These are phyloP conservation scores for Threskiornis aethiopicus DNA, from an alignment of 2,797 vertebrate species.

Conservation along the genomic window DNA sequence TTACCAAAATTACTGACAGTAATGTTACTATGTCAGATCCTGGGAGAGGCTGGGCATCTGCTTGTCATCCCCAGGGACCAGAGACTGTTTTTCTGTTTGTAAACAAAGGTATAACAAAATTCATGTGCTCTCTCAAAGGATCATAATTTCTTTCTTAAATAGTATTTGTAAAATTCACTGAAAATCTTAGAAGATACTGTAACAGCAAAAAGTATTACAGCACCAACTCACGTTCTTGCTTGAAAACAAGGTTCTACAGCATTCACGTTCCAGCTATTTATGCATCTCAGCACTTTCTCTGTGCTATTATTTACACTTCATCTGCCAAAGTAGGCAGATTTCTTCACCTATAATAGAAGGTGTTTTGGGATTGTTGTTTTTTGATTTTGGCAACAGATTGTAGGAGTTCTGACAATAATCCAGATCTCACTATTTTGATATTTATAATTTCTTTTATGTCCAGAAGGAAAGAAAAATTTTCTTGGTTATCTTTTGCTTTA, in stretches of 20 bases:
- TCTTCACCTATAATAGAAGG: background rate
- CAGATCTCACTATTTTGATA: background rate
- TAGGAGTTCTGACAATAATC: background rate
- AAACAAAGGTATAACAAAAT: background rate
- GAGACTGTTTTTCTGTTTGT: background rate
- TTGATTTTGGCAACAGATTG: background rate
- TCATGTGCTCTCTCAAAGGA: background rate
- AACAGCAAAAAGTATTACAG: background rate
- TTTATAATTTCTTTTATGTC: background rate
- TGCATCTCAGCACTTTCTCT: background rate
- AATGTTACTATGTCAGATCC: background rate
- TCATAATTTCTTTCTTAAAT: background rate
- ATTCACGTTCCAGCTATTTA: background rate
- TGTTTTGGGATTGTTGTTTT: background rate
- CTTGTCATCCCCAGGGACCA: background rate
- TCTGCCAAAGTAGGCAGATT: background rate
- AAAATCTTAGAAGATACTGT: background rate
- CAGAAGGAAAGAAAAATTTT: background rate
- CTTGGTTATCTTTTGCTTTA: background rate
- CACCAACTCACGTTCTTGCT: background rate
- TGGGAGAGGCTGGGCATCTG: background rate
- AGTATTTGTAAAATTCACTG: background rate
- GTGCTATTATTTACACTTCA: background rate
- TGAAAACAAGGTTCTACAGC: background rate
- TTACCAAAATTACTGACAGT: background rate